Evolutionary conservation across 2,888 invertebrate species (phyloP).

Genomic region (Ischnura elegans): DNA sequence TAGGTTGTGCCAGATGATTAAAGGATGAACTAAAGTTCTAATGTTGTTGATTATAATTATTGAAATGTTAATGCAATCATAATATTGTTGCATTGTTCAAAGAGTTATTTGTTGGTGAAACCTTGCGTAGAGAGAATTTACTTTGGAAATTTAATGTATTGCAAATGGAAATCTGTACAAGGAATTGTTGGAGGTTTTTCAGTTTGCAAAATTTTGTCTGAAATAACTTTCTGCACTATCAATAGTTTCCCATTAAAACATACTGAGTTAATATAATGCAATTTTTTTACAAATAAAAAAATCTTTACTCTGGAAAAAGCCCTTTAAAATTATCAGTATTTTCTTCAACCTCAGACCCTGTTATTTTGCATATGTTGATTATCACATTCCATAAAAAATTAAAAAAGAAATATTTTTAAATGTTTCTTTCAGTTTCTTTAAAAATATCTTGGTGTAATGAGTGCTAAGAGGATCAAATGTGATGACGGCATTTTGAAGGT

Average conservation of each 20-base stretch:
- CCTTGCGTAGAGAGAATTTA: constrained; percentile 32
- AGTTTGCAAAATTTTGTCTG: constrained; percentile 39
- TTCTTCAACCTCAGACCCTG: not conserved
- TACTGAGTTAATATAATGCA: constrained; percentile 24
- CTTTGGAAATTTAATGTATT: constrained; percentile 27
- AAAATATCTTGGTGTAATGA: constrained; percentile 37
- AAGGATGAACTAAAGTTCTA: constrained; percentile 36
- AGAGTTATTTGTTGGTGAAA: constrained; percentile 22
- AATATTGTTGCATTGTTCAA: constrained; percentile 52
- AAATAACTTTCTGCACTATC: constrained; percentile 34
- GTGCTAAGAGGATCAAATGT: constrained; percentile 11
- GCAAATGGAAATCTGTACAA: constrained; percentile 8
- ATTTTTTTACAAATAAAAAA: constrained; percentile 37
- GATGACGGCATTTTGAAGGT: constrained; percentile 21
- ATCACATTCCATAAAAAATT: not conserved
- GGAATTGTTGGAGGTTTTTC: not conserved
- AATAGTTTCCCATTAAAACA: constrained; percentile 41
- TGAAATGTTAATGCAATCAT: constrained; percentile 46
- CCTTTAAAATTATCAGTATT: not conserved
- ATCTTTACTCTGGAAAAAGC: constrained; percentile 25
- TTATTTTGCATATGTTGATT: not conserved
- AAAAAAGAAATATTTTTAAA: constrained; percentile 19
- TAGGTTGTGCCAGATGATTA: constrained; percentile 35
- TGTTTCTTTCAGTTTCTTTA: constrained; percentile 43
- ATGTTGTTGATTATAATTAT: constrained; percentile 59